Evolutionary conservation across 2,888 invertebrate genomes (phyloP), one percentile per base, ranked within the genome.

Genomic region (Caenorhabditis sp.): DNA sequence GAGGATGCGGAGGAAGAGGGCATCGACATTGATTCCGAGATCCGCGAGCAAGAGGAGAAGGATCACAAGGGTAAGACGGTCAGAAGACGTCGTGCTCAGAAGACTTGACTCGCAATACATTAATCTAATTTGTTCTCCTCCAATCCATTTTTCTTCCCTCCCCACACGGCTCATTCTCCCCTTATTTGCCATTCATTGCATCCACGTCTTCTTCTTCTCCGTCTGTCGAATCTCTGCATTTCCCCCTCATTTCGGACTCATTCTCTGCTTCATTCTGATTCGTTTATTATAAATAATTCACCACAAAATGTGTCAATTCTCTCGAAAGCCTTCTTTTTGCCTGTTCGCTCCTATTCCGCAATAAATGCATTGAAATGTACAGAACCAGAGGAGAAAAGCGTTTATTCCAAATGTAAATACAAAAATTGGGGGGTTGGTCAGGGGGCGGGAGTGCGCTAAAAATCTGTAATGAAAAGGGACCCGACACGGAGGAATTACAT

Each of bases 31-130:
- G 46, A 37, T 7, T 30, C 53, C 20, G 61, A 61, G 43, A 37
- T 65, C 43, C 63, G 52, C 22, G 65, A 56, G 48, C 56, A 63
- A n/a, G 63, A 56, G 13, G 56, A 72, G 43, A 48, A 46, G 13
- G 39, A 20, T 5, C 15, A 59, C 35, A 45, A 45, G 24, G 50
- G 56, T 15, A 62, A 71, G 35, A 63, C 39, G 37, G 63, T 72
- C 17, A 15, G 70, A 15, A 32, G 68, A 32, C 35, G 71, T 27
- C 13, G 55, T 9, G 53, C 61, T 6, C 61, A 71, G 32, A 71
- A 71, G 55, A 71, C 55, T 6, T 71, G 32, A 56, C 39, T 11
- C 32, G 2, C 27, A n/a, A 2, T 11, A n/a, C n/a, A n/a, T n/a
- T n/a, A 13, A 35, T n/a, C 13, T 35, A 13, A 35, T 50, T 50